These are phyloP conservation scores for Drosophila orosa DNA, from an alignment of 1,140 invertebrate genomes.

Conservation along the genomic window DNA sequence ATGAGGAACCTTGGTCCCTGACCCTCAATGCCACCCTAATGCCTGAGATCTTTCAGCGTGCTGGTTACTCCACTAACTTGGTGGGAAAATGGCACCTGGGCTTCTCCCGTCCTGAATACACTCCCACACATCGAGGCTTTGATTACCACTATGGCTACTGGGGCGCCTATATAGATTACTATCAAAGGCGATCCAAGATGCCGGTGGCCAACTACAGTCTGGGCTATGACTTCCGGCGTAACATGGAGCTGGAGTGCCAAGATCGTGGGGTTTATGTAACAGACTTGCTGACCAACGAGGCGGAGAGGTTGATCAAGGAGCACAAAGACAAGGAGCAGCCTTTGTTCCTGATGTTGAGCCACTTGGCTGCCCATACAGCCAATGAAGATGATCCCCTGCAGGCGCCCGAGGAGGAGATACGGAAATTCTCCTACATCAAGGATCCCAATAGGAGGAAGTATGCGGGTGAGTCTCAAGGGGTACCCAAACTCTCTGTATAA, in stretches of 20 bases:
- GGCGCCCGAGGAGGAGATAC: conserved; percentile 91
- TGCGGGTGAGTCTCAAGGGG: conserved; percentile 87
- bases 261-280: conserved; percentile 90
- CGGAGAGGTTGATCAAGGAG: conserved; percentile 88
- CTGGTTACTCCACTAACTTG: conserved; percentile 92
- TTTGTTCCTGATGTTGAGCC: conserved; percentile 91
- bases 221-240: conserved; percentile 90
- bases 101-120: conserved; percentile 88
- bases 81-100: conserved; percentile 98
- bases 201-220: conserved; percentile 84
- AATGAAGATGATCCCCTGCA: conserved; percentile 89
- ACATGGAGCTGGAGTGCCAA: conserved; percentile 86
- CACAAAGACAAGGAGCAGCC: conserved; percentile 87
- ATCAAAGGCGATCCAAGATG: conserved; percentile 88
- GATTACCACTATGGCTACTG: conserved; percentile 94
- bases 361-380: conserved; percentile 91
- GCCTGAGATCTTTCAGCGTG: conserved; percentile 90
- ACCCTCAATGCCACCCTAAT: conserved; percentile 89
- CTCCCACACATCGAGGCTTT: conserved; percentile 92
- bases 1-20: conserved; percentile 90
- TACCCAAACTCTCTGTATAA: neutral
- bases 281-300: conserved; percentile 90
- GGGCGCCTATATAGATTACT: conserved; percentile 93
- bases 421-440: conserved; percentile 90
- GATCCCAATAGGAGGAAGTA: conserved; percentile 90